Evolutionary conservation across 2,113 vertebrate genomes (phyloP).

Genomic region (Plecotus auritus): DNA sequence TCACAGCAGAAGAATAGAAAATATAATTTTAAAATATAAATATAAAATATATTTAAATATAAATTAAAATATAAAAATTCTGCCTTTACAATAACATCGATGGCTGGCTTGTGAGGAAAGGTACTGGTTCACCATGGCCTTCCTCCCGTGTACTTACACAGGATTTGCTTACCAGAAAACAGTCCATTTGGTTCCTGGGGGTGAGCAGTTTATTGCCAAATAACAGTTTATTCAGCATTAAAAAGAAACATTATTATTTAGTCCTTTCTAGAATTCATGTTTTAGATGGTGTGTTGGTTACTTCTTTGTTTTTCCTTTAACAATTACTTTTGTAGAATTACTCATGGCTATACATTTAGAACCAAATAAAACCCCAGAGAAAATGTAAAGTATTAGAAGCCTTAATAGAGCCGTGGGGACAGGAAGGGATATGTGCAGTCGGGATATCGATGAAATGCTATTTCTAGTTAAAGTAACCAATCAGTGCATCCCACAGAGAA

Average conservation of each 20-base stretch:
- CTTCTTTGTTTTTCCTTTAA: neutral
- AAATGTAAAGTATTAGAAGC: neutral
- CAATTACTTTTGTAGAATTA: neutral
- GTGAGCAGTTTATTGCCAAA: neutral
- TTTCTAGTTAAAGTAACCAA: neutral
- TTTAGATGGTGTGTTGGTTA: neutral
- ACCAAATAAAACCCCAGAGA: neutral
- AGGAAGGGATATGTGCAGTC: neutral
- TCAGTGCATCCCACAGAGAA: neutral
- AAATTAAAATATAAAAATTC: neutral
- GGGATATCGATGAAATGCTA: neutral
- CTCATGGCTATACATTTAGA: neutral
- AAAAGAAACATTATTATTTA: neutral
- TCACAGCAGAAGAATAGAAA: neutral
- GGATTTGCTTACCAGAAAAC: constrained; percentile 31
- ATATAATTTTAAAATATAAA: neutral
- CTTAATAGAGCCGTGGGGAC: neutral
- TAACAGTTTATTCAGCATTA: constrained; percentile 6
- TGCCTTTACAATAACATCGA: neutral
- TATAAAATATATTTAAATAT: neutral
- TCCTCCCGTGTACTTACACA: neutral
- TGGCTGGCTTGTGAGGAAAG: neutral
- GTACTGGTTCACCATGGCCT: neutral
- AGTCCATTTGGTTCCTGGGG: neutral
- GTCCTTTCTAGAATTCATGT: neutral